These are phyloP conservation scores for Microctonus aethiopoides DNA, from an alignment of 2,888 invertebrate genomes.

Conservation along the genomic window DNA sequence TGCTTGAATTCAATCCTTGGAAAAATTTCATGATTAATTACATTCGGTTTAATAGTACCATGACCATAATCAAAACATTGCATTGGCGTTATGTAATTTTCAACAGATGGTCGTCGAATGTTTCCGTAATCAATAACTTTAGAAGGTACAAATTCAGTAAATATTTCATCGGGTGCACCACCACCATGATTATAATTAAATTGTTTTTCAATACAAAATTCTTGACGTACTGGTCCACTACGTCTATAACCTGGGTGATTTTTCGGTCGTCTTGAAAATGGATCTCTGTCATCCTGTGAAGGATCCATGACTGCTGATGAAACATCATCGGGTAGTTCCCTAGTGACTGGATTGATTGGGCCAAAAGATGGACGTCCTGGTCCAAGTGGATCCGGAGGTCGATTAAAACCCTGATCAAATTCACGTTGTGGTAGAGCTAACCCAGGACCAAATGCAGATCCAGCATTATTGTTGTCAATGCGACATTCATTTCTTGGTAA, in stretches of 20 bases:
- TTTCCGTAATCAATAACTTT: conserved; percentile 63
- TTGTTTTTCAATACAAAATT: conserved; percentile 60
- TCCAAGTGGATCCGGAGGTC: neutral
- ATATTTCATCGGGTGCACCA: conserved; percentile 41
- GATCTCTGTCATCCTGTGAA: conserved; percentile 4
- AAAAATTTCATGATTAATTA: conserved; percentile 53
- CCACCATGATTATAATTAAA: conserved; percentile 65
- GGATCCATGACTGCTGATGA: neutral
- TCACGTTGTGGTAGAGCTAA: neutral
- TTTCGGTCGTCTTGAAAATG: conserved; percentile 29
- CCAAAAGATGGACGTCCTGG: neutral
- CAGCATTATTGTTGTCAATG: conserved; percentile 15
- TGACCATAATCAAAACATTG: conserved; percentile 62
- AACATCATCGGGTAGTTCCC: neutral
- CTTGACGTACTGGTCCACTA: conserved; percentile 40
- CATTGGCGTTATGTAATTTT: conserved; percentile 51
- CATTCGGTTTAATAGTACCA: conserved; percentile 55
- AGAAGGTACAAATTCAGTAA: conserved; percentile 50
- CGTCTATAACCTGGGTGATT: conserved; percentile 31
- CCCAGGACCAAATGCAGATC: neutral
- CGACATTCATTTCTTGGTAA: conserved; percentile 32
- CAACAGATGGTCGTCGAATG: conserved; percentile 42
- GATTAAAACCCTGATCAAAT: neutral
- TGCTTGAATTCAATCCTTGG: conserved; percentile 56
- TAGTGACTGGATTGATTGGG: neutral